phyloP scores from a whole-genome alignment of 2,797 vertebrate genomes.

The Muscicapa striata region DNA sequence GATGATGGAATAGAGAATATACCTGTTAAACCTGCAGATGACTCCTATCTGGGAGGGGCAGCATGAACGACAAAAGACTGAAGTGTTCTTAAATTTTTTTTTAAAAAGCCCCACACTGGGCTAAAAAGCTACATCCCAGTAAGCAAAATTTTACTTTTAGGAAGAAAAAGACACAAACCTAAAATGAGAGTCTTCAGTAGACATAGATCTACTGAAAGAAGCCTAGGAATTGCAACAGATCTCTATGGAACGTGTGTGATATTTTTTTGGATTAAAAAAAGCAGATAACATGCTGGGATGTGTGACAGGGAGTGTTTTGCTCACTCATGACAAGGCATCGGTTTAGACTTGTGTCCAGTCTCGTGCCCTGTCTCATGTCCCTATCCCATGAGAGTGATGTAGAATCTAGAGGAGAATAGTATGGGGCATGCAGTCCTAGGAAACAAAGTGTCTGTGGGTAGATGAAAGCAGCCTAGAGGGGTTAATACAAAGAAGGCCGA shows the following conservation, averaged over 20 bases:
- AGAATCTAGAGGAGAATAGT: not conserved
- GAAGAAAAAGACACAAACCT: not conserved
- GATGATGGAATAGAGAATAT: slow-evolving; percentile 32
- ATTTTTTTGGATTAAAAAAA: not conserved
- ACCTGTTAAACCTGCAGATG: slow-evolving; percentile 21
- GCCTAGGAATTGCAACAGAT: not conserved
- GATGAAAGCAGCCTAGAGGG: not conserved
- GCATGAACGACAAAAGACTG: not conserved
- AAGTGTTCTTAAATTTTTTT: not conserved
- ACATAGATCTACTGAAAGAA: not conserved
- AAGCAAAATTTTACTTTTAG: not conserved
- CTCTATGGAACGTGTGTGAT: not conserved
- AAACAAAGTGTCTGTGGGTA: not conserved
- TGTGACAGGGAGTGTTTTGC: not conserved
- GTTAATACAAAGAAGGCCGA: not conserved
- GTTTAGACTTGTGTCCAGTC: not conserved
- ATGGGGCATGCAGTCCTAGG: not conserved
- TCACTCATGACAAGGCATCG: not conserved
- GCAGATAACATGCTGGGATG: not conserved
- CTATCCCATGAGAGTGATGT: not conserved
- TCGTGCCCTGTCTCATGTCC: not conserved
- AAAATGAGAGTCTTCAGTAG: not conserved
- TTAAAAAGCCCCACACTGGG: not conserved
- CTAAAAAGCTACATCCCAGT: not conserved
- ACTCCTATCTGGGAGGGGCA: not conserved